These are phyloP conservation scores for Muscicapa striata DNA, from an alignment of 2,797 vertebrate genomes.

Conservation along the genomic window DNA sequence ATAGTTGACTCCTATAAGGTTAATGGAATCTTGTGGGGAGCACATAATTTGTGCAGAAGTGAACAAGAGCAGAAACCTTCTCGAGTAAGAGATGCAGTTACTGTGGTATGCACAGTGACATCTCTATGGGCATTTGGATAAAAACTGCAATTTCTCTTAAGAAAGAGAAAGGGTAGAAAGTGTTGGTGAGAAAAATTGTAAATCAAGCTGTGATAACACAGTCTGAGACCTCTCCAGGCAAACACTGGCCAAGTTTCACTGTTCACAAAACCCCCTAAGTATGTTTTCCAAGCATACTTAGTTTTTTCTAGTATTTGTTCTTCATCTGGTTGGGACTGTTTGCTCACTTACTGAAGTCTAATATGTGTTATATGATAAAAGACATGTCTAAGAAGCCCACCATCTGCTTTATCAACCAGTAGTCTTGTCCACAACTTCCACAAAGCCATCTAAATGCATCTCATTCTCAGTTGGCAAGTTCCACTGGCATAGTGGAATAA, in stretches of 20 bases:
- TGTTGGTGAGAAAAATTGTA: neutral
- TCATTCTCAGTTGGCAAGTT: neutral
- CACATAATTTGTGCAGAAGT: constrained; percentile 19
- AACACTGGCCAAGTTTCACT: neutral
- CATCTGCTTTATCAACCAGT: neutral
- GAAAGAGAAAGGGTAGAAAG: neutral
- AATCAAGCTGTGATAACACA: neutral
- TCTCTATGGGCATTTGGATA: neutral
- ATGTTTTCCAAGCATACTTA: neutral
- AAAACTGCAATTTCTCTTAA: neutral
- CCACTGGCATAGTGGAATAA: neutral
- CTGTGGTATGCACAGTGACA: neutral
- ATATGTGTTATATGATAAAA: neutral
- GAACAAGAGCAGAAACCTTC: constrained; percentile 14
- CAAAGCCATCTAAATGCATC: neutral
- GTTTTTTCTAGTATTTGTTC: neutral
- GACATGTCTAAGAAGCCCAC: neutral
- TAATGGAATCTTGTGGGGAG: constrained; percentile 41
- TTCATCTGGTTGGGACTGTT: neutral
- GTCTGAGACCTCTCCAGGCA: neutral
- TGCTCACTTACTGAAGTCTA: neutral
- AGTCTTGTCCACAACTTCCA: neutral
- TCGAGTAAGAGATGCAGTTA: neutral
- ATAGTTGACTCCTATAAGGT: neutral
- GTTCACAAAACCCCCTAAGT: neutral